Conservation (phyloP, 2,888 invertebrate genomes). For the Eugnorisma glareosa region DNA sequence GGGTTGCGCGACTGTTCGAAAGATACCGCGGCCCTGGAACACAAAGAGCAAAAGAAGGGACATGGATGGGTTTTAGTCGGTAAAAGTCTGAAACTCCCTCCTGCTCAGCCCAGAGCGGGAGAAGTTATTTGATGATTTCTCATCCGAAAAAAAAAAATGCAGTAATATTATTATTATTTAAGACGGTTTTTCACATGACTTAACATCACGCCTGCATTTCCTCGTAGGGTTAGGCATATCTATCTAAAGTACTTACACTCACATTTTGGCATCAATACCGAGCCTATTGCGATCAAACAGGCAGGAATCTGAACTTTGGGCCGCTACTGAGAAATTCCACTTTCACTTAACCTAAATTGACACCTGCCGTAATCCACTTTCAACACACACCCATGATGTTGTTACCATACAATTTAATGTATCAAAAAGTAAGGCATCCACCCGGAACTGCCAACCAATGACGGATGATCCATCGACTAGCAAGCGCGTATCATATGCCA, state of each 20-base stretch:
- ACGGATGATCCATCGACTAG: constrained; percentile 16
- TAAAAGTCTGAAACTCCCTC: no score
- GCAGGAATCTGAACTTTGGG: background rate
- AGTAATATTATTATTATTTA: no score
- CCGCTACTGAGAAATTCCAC: background rate
- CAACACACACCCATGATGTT: background rate
- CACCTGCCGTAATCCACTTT: background rate
- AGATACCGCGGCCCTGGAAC: no score
- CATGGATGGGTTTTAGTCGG: no score
- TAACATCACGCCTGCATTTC: background rate
- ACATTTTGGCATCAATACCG: background rate
- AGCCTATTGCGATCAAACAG: background rate
- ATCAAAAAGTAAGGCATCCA: constrained; percentile 3
- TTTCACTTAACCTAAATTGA: background rate
- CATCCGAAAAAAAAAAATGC: no score
- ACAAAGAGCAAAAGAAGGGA: no score
- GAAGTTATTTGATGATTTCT: no score
- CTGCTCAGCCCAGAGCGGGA: no score
- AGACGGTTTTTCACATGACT: no score
- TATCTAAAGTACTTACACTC: background rate
- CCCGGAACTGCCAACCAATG: constrained; percentile 17
- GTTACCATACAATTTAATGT: background rate
- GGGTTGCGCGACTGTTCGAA: no score
- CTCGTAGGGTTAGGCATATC: background rate
- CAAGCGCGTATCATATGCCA: constrained; percentile 59